A percentile compares a stretch with the other conserved stretches of the same genome.
phyloP scores from a whole-genome alignment of 2,113 vertebrate genomes.

The Nothoprocta perdicaria region DNA sequence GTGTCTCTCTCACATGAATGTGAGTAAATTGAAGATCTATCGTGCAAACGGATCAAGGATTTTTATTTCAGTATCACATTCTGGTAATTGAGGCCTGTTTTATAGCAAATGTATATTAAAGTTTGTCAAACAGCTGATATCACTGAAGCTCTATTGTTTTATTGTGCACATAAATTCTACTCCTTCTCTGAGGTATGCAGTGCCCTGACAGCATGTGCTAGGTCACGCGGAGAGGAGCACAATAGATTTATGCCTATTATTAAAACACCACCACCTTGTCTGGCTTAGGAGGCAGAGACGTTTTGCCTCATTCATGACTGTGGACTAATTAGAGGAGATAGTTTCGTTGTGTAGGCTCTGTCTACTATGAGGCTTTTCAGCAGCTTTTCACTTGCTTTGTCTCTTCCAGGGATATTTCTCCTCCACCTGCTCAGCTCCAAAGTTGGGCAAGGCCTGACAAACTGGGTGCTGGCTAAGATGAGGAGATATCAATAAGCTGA shows the following conservation, averaged over 20 bases:
- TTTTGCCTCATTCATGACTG: neutral
- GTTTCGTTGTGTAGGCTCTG: neutral
- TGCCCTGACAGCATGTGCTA: slow-evolving; percentile 27
- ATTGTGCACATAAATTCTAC: slow-evolving; percentile 49
- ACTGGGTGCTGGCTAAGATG: neutral
- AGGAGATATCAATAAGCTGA: neutral
- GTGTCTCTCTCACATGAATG: slow-evolving; percentile 56
- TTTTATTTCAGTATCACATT: slow-evolving; percentile 66
- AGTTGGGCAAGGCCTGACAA: neutral
- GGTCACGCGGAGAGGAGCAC: slow-evolving; percentile 4
- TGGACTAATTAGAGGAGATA: neutral
- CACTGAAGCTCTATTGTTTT: slow-evolving; percentile 23
- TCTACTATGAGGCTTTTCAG: neutral
- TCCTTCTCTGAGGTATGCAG: slow-evolving; percentile 21
- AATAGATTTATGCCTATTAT: slow-evolving; percentile 45
- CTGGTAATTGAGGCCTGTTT: slow-evolving; percentile 52
- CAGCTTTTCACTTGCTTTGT: neutral
- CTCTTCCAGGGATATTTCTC: neutral
- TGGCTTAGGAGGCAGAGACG: neutral
- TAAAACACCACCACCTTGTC: slow-evolving; percentile 27
- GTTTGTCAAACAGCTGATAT: slow-evolving; percentile 53
- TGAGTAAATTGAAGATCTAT: slow-evolving; percentile 64
- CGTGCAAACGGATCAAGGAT: slow-evolving; percentile 36
- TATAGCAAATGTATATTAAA: slow-evolving; percentile 53
- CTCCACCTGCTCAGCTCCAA: neutral